Evolutionary conservation across 1,140 invertebrate genomes (phyloP).

Genomic region (Ganaspis sp.): DNA sequence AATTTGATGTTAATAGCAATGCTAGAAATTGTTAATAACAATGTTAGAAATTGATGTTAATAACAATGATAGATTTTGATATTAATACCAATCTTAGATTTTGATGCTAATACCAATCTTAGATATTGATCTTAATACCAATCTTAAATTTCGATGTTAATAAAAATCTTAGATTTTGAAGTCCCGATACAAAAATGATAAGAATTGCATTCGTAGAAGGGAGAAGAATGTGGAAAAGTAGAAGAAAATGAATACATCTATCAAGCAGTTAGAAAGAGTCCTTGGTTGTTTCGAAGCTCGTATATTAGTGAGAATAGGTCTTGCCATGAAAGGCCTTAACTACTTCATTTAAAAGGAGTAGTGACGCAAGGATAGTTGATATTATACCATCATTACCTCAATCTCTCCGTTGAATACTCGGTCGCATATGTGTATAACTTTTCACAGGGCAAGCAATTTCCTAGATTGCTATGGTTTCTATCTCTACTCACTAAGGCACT

Average conservation of each 20-base stretch:
- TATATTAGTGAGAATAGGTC: slow-evolving; percentile 7
- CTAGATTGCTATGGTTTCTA: slow-evolving; percentile 19
- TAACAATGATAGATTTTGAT: no score
- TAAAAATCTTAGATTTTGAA: no score
- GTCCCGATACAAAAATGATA: background rate
- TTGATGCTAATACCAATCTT: no score
- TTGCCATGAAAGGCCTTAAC: slow-evolving; percentile 19
- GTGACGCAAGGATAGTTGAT: slow-evolving; percentile 12
- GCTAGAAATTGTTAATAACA: no score
- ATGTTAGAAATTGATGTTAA: no score
- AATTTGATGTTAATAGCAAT: no score
- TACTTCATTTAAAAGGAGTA: slow-evolving; percentile 16
- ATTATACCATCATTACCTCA: slow-evolving; percentile 13
- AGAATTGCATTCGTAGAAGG: background rate
- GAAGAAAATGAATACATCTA: slow-evolving; percentile 15
- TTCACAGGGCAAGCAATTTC: slow-evolving; percentile 11
- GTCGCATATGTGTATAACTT: background rate
- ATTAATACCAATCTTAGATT: no score
- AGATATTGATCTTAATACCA: no score
- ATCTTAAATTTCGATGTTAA: no score
- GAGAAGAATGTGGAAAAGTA: background rate
- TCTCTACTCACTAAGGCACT: background rate
- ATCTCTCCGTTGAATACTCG: background rate
- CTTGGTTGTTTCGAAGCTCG: slow-evolving; percentile 24
- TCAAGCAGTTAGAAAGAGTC: slow-evolving; percentile 7